Conservation (phyloP, 2,888 invertebrate genomes). For the Apodemia hepburni region DNA sequence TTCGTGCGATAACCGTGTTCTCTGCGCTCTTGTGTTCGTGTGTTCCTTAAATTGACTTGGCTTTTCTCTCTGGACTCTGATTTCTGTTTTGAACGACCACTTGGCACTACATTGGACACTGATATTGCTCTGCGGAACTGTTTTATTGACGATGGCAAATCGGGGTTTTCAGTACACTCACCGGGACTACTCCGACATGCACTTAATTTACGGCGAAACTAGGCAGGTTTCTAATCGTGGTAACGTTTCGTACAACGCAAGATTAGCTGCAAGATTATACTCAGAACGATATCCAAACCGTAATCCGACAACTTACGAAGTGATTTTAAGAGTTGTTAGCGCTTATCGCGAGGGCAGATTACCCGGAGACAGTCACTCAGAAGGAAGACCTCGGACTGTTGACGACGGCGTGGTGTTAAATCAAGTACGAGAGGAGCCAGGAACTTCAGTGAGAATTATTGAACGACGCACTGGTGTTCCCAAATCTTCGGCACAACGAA, state of each 20-base stretch:
- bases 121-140: neutral
- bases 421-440: too few relatives aligned
- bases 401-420: too few relatives aligned
- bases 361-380: neutral
- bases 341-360: constrained; percentile 10
- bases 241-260: constrained; percentile 2
- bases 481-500: too few relatives aligned
- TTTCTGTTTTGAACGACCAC: constrained; percentile 6
- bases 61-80: neutral
- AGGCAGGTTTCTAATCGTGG: constrained; percentile 9
- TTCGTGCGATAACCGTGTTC: too few relatives aligned
- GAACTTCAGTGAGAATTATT: too few relatives aligned
- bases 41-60: neutral
- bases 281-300: neutral
- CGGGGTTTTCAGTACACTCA: neutral
- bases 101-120: neutral
- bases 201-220: constrained; percentile 8
- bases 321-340: constrained; percentile 1
- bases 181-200: neutral
- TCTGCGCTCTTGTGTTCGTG: too few relatives aligned
- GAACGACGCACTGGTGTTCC: too few relatives aligned
- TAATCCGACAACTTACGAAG: constrained; percentile 3
- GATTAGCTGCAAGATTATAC: constrained; percentile 4
- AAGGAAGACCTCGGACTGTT: constrained; percentile 1
- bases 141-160: neutral